Base-by-base conservation (phyloP, 53 echinoderm and acorn worm genomes). In the Pentamera pediparva region DNA sequence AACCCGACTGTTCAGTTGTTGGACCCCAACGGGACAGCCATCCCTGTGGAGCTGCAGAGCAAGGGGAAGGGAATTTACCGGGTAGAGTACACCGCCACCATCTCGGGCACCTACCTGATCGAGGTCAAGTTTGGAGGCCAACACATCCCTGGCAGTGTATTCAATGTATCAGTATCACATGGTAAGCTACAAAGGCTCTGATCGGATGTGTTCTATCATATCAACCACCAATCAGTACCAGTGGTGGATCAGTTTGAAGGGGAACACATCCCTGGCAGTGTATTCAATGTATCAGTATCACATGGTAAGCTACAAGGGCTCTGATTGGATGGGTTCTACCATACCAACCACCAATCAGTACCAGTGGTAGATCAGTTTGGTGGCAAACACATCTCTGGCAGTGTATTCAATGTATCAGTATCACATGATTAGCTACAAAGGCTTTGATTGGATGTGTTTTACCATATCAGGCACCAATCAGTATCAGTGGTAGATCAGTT, bases 71-170 rank as follows among this genome's bases (percentile, higher is more conserved):
- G 89, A 29, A 58, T 81, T 1, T 98, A 83, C 81, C 80, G 85
- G 65, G 89, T 88, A 61, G 92, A 98, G 56, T 92, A 90, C 87
- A 85, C 82, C 15, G 77, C 90, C 0, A 86, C 76, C 36, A 70
- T 89, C 32, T 75, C 87, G 18, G 98, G 98, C 32, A 88, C 39
- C 31, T 85, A 98, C 86, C 88, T 71, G 75, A 75, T 98, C 21
- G 89, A 91, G 69, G 76, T 98, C 83, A 80, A 56, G 20, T 98
- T 98, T 79, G 91, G 83, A 50, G 89, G 92, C 37, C 70, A 63
- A 24, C 76, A 86, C 32, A 92, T 98, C 72, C 92, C 98, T 15
- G 89, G 89, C 57, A 98, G 98, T 74, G 75, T 81, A 67, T 92
- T 80, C 86, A 86, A 83, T 71, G 92, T 98, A 40, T 92, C 81